A percentile compares a stretch with the other conserved stretches of the same genome.
Evolutionary conservation across 2,888 invertebrate species (phyloP).

Genomic region (Mesochorus sp.): DNA sequence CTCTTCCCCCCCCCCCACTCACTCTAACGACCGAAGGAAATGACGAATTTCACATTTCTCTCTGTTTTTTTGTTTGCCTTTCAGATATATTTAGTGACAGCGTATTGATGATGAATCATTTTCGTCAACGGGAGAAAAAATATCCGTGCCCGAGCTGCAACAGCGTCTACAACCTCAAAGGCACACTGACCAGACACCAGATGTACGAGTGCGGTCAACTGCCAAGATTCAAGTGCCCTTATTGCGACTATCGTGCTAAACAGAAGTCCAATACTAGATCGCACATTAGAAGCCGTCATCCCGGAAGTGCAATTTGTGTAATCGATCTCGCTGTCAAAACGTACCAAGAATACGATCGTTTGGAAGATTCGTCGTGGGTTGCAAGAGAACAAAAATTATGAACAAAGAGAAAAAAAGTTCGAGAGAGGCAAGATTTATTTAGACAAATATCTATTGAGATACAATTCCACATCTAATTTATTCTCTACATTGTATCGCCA

Average conservation of each 20-base stretch:
- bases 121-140: conserved; percentile 29
- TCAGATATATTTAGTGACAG: conserved; percentile 33
- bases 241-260: conserved; percentile 72
- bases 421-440: too few species aligned
- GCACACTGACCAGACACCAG: conserved; percentile 76
- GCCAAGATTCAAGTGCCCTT: conserved; percentile 80
- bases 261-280: conserved; percentile 86
- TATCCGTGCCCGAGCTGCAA: conserved; percentile 75
- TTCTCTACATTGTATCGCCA: neutral
- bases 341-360: conserved; percentile 9
- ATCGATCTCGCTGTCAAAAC: conserved; percentile 43
- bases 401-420: too few species aligned
- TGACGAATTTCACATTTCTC: neutral
- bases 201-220: conserved; percentile 80
- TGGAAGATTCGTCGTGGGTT: too few species aligned
- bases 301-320: conserved; percentile 44
- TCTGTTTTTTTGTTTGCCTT: conserved; percentile 35
- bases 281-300: conserved; percentile 86
- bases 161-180: conserved; percentile 74
- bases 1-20: too few species aligned
- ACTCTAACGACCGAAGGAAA: too few species aligned
- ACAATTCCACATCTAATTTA: too few species aligned
- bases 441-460: too few species aligned
- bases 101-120: neutral
- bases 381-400: too few species aligned